Evolutionary conservation across 2,797 vertebrate species (phyloP), one percentile per base, ranked within the genome.

Genomic region (Selene dorsalis): DNA sequence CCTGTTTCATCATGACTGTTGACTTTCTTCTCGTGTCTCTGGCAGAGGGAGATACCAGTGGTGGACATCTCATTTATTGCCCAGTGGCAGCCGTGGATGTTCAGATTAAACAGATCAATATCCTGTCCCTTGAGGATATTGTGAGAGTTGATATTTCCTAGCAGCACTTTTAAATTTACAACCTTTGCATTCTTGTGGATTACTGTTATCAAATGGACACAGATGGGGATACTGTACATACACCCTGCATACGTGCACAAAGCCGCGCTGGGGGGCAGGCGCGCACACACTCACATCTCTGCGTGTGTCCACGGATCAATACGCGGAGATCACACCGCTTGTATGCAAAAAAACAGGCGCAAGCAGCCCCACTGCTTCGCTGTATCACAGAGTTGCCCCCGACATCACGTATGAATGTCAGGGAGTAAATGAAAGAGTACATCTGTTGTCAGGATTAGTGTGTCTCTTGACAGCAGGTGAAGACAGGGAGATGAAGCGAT

Each of bases 361-460:
- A 52, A 62, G 30, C 43, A 48, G n/a, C 26, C 18, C n/a, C n/a
- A 26, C 45, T 59, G 24, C 39, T 68, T 41, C 59, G 74, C 39
- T 63, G 68, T 45, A 63, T 43, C 64, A 52, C 20, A 12, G 30
- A 80, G 59, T 28, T 60, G 48, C 17, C 26, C 55, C 63, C 28
- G 65, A 84, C 80, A 73, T 69, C 66, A 52, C 43, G 14, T 68
- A 83, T 82, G 75, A 89, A 76, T 55, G 63, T 48, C 76, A 73
- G 67, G 38, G 38, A 61, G 76, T 84, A 84, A 90, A 90, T 87
- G 72, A 83, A 83, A 88, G 39, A 24, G 50, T 58, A 53, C 82
- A 85, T 88, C 77, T 80, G 76, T 74, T 82, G 52, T 75, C 75
- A 69, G 87, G 85, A 86, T 85, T 75, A 88, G 73, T 50, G 55